Evolutionary conservation across 2,888 invertebrate species (phyloP), one percentile per base, ranked within the genome.

Genomic region (Phytoseiulus persimilis): DNA sequence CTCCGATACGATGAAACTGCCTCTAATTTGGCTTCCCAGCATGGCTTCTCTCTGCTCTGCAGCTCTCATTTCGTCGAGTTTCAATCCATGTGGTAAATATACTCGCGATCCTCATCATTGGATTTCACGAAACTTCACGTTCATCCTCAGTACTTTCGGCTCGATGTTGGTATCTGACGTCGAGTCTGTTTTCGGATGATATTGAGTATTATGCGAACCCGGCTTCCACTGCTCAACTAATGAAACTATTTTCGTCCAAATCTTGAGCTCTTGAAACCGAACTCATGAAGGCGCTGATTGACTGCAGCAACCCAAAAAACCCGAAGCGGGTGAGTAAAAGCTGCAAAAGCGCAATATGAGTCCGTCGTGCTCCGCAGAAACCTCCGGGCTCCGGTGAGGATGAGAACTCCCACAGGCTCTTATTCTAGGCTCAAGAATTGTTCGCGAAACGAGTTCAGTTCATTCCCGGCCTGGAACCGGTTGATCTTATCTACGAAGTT

Each of bases 261-360:
- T 39, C 9, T 39, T 9, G 31, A 87, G 87, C 32, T 5, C 14
- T 32, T 0, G n/a, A 33, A 28, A 0, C 32, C 6, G 6, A 32
- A 33, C 9, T 32, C n/a, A 33, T 87, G 39, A 39, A 32, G n/a
- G 6, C 0, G 0, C 33, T 84, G 84, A 84, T 84, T 84, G 84
- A 84, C 1, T 84, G 84, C 31, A 84, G 84, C 31, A 84, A 84
- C 33, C 84, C 84, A 18, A 84, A 84, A 31, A 84, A 84, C 33
- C 84, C 84, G 14, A 32, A 84, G 33, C 84, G 84, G 33, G 84
- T 84, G 31, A n/a, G 84, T 84, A 2, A 3, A 32, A 32, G 84
- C 31, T 31, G 14, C 1, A 9, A 9, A 9, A 3, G 39, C 39
- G 9, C 3, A 39, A 3, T 39, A 39, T 9, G 5, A 6, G 39